Evolutionary conservation across 2,888 invertebrate genomes (phyloP), one percentile per base, ranked within the genome.

Genomic region (Dendrolimus houi): DNA sequence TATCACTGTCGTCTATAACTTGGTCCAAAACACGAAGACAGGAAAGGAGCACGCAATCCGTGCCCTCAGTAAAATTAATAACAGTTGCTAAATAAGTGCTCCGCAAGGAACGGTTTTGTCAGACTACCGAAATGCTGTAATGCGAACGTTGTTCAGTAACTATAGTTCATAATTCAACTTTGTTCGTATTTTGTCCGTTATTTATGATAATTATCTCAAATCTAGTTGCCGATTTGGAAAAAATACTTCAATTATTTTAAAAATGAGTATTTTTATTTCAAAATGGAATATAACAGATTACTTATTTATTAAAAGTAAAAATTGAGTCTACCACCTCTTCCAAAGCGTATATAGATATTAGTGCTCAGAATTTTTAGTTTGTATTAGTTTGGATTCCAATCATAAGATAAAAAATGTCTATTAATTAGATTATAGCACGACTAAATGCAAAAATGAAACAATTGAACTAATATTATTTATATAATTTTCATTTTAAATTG

Each of bases 71-170:
- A 67, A 84, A 85, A 87, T 86, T 84, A 86, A 87, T 87, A 87
- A 84, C 79, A 79, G 83, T 85, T 79, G 79, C 78, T 72, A 83
- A 85, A 85, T 83, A 84, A 84, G 80, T 81, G 76, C 81, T 75
- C 75, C 79, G 72, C 79, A 75, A 76, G 77, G 74, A 75, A 72
- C 67, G 74, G 77, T 80, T 79, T 79, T 79, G 77, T 75, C 69
- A 72, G 67, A 68, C 64, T 69, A 64, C 64, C 60, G 14, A 54
- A 55, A 63, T 59, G 60, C 61, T 47, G 47, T 56, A 56, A 59
- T 59, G 54, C 58, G 53, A 47, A 47, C 29, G 29, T 6, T 47
- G 47, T 47, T 47, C 12, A 6, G 7, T 47, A 47, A 47, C 47
- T 47, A 47, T 47, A 47, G 9, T 47, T 47, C 9, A 47, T 47